Evolutionary conservation across 2,888 invertebrate species (phyloP), one percentile per base, ranked within the genome.

Genomic region (Mechanitis mazaeus): DNA sequence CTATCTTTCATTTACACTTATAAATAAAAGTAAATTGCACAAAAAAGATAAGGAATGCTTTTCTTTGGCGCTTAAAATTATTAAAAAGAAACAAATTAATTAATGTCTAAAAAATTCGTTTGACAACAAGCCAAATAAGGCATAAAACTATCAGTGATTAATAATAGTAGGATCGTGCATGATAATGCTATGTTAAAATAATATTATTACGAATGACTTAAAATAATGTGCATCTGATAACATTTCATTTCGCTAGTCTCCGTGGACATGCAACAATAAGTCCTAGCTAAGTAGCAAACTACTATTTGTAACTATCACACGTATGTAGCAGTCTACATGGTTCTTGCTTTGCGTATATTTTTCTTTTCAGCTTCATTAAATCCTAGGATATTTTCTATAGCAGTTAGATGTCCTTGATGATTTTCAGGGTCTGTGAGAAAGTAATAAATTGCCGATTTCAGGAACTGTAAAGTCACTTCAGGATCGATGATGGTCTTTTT

Each of bases 391-490:
- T 96, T 97, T 84, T 97, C 96, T 70, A 97, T 97, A 58, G 97
- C 97, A 75, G 93, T 94, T 64, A 97, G 91, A 80, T 97, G 97
- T 20, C 96, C 96, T 73, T 95, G 95, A 60, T 95, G 94, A 78
- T 97, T 96, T 80, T 97, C 96, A 71, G 94, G 94, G 79, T 97
- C 97, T 2, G 97, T 95, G 63, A 97, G 91, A 84, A 97, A 97
- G 82, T 97, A 97, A 83, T 96, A 97, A 75, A 97, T 93, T 59
- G 97, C 97, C 66, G 97, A 97, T 86, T 97, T 97, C 67, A 97
- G 92, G 88, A 97, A 97, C 84, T 96, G 96, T 76, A 97, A 90
- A 31, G 96, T 97, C 69, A 97, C 94, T 85, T 96, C 96, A n/a
- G 97, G 96, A 87, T 97, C 97, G 62, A 95, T 93, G 71, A 92